Percentiles rank a stretch among this genome's conserved stretches.
These are phyloP conservation scores for Pomatostomus ruficeps DNA, from an alignment of 2,113 vertebrate species.

Conservation along the genomic window DNA sequence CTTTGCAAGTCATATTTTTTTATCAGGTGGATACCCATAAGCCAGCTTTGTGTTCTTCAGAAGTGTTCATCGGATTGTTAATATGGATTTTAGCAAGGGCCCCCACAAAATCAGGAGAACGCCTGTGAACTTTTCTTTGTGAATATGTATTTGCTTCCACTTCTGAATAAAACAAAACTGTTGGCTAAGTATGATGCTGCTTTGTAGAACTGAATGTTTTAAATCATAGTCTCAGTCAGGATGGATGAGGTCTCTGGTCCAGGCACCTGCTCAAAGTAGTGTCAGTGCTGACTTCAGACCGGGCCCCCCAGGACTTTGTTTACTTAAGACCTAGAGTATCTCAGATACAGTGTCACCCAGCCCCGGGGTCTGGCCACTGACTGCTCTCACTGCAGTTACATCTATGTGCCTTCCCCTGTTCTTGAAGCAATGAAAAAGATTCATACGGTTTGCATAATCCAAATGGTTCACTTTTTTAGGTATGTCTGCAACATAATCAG, in stretches of 20 bases:
- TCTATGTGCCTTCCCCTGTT: not conserved
- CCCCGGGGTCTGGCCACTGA: not conserved
- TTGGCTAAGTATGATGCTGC: not conserved
- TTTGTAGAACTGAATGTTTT: not conserved
- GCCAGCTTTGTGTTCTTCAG: not conserved
- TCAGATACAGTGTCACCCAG: not conserved
- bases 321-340: not conserved
- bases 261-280: not conserved
- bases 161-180: not conserved
- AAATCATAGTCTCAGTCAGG: not conserved
- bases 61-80: not conserved
- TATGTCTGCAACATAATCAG: not conserved
- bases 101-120: not conserved
- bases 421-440: not conserved
- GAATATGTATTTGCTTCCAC: not conserved
- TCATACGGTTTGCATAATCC: fast-evolving
- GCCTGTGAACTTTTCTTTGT: not conserved
- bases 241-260: not conserved
- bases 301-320: not conserved
- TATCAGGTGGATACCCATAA: not conserved
- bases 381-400: not conserved
- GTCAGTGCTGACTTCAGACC: not conserved
- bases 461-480: not conserved
- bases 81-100: not conserved
- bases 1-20: not conserved